Conservation (phyloP, 2,888 invertebrate genomes). For the Fissipunctia ypsillon region DNA sequence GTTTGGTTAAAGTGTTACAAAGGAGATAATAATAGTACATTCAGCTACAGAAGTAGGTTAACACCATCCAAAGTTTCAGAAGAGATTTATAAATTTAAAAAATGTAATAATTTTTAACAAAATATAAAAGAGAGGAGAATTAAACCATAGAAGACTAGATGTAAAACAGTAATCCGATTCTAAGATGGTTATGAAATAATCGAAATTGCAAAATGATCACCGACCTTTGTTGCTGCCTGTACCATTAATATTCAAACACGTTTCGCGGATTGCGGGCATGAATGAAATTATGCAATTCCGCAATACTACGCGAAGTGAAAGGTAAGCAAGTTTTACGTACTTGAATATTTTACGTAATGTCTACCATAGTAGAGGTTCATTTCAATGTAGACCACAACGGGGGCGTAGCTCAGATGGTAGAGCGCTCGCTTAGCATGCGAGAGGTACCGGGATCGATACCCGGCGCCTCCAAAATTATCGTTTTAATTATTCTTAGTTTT, state of each 20-base stretch:
- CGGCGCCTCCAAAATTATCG: constrained; percentile 71
- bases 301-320: constrained; percentile 55
- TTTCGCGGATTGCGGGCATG: constrained; percentile 21
- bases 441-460: constrained; percentile 91
- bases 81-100: no score
- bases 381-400: constrained; percentile 62
- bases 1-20: no score
- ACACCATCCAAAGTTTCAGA: neutral
- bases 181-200: neutral
- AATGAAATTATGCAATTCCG: constrained; percentile 48
- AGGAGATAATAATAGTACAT: neutral
- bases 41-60: neutral
- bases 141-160: neutral
- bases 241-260: constrained; percentile 22
- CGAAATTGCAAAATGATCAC: neutral
- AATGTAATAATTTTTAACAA: neutral
- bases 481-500: neutral
- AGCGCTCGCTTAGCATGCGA: constrained; percentile 91
- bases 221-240: neutral
- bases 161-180: neutral
- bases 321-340: constrained; percentile 49
- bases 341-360: constrained; percentile 40
- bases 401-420: constrained; percentile 91
- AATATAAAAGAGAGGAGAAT: neutral
- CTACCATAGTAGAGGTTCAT: neutral